Base-by-base conservation (phyloP, 2,888 invertebrate genomes). In the Drosophila dives region DNA sequence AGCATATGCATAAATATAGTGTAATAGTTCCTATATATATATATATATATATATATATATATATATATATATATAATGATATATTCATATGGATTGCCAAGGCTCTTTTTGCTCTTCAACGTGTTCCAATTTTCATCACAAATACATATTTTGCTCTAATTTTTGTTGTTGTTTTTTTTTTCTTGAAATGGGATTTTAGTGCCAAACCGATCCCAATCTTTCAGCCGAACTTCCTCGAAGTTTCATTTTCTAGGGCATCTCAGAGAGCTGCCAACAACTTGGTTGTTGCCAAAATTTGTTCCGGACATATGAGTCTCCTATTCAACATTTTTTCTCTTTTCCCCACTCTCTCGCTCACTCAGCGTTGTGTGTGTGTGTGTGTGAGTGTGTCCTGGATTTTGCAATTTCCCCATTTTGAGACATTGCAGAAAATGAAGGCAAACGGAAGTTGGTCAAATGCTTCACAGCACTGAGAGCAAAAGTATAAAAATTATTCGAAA, bases 391-490 rank as follows among this genome's bases (percentile, higher is more conserved):
- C 49, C 50, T 74, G 58, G 42, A 34, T 65, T 77, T 71, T 61
- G 76, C 71, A 77, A 80, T 77, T 80, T 77, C 80, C 80, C 70
- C 71, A 64, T 65, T 75, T 69, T 62, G 32, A 61, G 45, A 60
- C 59, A 77, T 51, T 61, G 68, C 64, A n/a, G 58, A 58, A 53
- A 70, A 54, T 60, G 45, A 45, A 53, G 79, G 61, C 55, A 64
- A 77, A 60, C 80, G 77, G 75, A 77, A 70, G 77, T 75, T 75
- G 77, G 75, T 75, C 75, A 75, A 75, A 77, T 77, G 80, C 62
- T 77, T 65, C 48, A 40, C 62, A 75, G 78, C 55, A 58, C 67
- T 26, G 42, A 23, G 54, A 51, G 54, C n/a, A 71, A 61, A 54
- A 60, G 26, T 42, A 29, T 15, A 38, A 40, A 72, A 65, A 49